Evolutionary conservation across 2,888 invertebrate species (phyloP).

Genomic region (Steinernema carpocapsae): DNA sequence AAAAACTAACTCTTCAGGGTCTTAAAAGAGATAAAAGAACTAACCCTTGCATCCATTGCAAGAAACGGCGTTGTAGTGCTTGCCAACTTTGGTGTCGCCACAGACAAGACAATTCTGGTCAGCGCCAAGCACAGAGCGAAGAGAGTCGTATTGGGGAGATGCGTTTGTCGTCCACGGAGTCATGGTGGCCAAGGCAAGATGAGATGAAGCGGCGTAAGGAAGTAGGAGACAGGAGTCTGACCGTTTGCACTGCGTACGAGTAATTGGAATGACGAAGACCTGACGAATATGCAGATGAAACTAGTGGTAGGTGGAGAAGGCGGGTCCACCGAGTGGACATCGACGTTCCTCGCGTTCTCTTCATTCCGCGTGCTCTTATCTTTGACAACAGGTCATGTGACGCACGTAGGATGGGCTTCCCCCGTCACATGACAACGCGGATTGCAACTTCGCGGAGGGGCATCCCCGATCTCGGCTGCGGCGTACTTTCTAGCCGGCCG

Average conservation of each 20-base stretch:
- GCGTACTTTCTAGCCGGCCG: no score
- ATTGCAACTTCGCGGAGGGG: neutral
- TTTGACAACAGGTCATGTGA: slow-evolving; percentile 17
- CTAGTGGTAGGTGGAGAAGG: neutral
- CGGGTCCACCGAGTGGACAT: slow-evolving; percentile 14
- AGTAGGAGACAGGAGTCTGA: neutral
- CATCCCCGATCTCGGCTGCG: slow-evolving; percentile 7
- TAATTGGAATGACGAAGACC: slow-evolving; percentile 7
- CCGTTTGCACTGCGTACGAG: slow-evolving; percentile 12
- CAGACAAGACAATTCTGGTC: slow-evolving; percentile 34
- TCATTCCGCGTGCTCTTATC: no score
- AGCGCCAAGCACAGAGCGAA: no score
- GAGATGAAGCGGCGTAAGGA: neutral
- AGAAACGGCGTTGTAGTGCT: slow-evolving; percentile 36
- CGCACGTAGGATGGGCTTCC: slow-evolving; percentile 5
- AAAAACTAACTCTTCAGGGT: no score
- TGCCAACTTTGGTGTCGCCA: slow-evolving; percentile 34
- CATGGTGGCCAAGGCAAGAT: neutral
- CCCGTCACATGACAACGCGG: slow-evolving; percentile 29
- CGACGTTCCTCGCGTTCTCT: no score
- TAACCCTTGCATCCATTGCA: slow-evolving; percentile 35
- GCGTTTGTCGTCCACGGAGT: neutral
- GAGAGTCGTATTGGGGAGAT: no score
- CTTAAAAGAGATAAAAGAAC: neutral
- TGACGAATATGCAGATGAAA: slow-evolving; percentile 23